Evolutionary conservation across 2,113 vertebrate genomes (phyloP).

Genomic region (Oryctolagus cuniculus): mOryCun1.1 NC_091442.1:62562001-62562500

Average conservation of each 20-base stretch:
- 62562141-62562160: no score
- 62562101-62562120: no score
- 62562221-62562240: no score
- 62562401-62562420: not conserved
- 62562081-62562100: no score
- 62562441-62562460: not conserved
- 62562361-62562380: not conserved
- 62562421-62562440: not conserved
- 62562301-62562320: not conserved
- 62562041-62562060: no score
- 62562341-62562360: not conserved
- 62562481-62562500: not conserved
- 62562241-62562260: not conserved
- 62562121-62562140: no score
- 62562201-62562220: no score
- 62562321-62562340: not conserved
- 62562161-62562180: no score
- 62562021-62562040: no score
- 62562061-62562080: no score
- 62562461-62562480: not conserved
- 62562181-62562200: no score
- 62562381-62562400: not conserved
- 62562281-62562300: fast-evolving
- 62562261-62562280: not conserved
- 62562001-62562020: no score